Percentiles rank a stretch among this genome's conserved stretches.
Evolutionary conservation across 2,113 vertebrate genomes (phyloP).

Genomic region (Vulpes vulpes): DNA sequence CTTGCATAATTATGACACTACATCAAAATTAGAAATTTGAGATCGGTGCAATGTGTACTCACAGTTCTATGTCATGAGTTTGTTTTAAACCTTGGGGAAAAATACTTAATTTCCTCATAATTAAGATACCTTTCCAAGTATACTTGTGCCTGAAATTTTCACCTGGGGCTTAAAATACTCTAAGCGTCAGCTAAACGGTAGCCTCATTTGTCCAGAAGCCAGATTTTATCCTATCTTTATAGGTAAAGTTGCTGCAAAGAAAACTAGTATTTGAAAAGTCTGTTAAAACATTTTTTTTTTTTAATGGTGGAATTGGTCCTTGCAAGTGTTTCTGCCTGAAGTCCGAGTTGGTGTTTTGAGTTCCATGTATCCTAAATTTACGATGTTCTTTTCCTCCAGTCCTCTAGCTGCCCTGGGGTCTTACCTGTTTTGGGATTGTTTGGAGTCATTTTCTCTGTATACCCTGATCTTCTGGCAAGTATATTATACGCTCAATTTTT

Average conservation of each 20-base stretch:
- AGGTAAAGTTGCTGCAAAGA: constrained; percentile 47
- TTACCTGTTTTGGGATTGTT: neutral
- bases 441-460: neutral
- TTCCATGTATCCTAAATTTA: neutral
- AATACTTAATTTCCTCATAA: neutral
- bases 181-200: constrained; percentile 44
- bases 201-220: constrained; percentile 48
- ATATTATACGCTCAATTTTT: neutral
- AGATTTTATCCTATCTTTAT: constrained; percentile 65
- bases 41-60: neutral
- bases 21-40: constrained; percentile 49
- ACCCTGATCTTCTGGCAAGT: neutral
- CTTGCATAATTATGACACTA: neutral
- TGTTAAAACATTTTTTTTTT: constrained; percentile 32
- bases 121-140: neutral
- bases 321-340: neutral
- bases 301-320: neutral
- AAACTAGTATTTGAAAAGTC: constrained; percentile 22
- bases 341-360: neutral
- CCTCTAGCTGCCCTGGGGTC: neutral
- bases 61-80: neutral
- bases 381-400: neutral
- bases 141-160: constrained; percentile 37
- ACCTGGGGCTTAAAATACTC: constrained; percentile 55
- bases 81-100: constrained; percentile 12